Base-by-base conservation (phyloP, 2,113 vertebrate species). In the Ciconia maguari region DNA sequence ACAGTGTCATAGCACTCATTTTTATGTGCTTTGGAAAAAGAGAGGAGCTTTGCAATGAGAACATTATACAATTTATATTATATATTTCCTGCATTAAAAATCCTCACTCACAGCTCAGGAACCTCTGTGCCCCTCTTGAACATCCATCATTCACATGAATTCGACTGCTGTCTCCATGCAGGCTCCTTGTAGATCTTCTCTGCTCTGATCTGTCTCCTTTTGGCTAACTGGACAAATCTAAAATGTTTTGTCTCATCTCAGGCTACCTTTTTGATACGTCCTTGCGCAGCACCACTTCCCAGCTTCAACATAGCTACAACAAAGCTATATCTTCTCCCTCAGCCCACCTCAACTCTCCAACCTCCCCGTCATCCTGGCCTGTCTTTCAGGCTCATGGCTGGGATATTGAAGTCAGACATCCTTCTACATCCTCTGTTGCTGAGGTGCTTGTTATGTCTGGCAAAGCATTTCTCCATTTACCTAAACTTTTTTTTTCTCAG, bases 261-360 rank as follows among this genome's bases (percentile, higher is more conserved):
- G 42, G 42, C 25, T 58, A 52, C 9, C 2, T 74, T 17, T 80
- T 69, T 24, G 30, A 16, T 10, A 15, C 2, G 8, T 89, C 25
- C 11, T 30, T 52, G 24, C 2, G 1, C 15, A 89, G 18, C 1
- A 1, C 11, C 38, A 21, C 5, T 44, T 72, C 7, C 14, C n/a
- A 64, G 4, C 20, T 60, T 57, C 41, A 18, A 27, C 16, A 44
- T 0, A 41, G 10, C 52, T 58, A 66, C 19, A 55, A 16, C 21
- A 60, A 51, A 64, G 3, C 4, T 51, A 0, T 11, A 32, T 5
- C 13, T n/a, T 46, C 36, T 71, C 5, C 29, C n/a, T 70, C 42
- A 54, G 34, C 10, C 24, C 25, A 24, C 2, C 25, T 66, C 21
- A 66, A 1, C 3, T 25, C 25, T 65, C 21, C 0, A 0, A 51